phyloP scores from a whole-genome alignment of 2,113 vertebrate species.

The Narcine bancroftii region DNA sequence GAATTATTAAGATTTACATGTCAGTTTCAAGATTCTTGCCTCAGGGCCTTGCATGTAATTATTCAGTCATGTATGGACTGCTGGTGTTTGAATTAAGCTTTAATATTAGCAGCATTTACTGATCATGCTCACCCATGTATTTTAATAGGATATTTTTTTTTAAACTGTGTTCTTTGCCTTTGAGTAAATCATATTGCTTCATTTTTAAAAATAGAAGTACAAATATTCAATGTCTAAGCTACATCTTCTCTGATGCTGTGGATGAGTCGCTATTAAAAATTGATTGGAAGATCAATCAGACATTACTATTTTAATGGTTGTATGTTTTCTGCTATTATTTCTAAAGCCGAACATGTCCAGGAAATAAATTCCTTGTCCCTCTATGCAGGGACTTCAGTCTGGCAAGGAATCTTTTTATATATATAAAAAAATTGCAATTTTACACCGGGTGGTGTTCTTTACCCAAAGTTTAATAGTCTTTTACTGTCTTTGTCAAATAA shows the following conservation, averaged over 20 bases:
- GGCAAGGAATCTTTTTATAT: background rate
- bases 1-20: slow-evolving; percentile 23
- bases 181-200: background rate
- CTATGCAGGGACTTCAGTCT: background rate
- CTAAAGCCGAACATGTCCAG: background rate
- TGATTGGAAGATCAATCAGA: background rate
- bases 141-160: background rate
- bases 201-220: background rate
- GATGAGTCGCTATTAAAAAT: background rate
- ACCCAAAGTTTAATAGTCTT: too few relatives aligned
- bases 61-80: background rate
- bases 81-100: slow-evolving; percentile 4
- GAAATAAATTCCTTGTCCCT: background rate
- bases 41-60: background rate
- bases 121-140: background rate
- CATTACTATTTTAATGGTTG: background rate
- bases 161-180: background rate
- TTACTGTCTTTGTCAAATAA: too few relatives aligned
- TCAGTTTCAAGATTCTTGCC: background rate
- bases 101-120: background rate
- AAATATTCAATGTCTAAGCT: background rate
- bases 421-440: too few relatives aligned
- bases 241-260: background rate
- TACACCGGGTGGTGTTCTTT: too few relatives aligned
- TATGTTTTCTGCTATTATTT: background rate